These are phyloP conservation scores for Parasteatoda tepidariorum DNA, from an alignment of 1,140 invertebrate genomes.

Conservation along the genomic window DNA sequence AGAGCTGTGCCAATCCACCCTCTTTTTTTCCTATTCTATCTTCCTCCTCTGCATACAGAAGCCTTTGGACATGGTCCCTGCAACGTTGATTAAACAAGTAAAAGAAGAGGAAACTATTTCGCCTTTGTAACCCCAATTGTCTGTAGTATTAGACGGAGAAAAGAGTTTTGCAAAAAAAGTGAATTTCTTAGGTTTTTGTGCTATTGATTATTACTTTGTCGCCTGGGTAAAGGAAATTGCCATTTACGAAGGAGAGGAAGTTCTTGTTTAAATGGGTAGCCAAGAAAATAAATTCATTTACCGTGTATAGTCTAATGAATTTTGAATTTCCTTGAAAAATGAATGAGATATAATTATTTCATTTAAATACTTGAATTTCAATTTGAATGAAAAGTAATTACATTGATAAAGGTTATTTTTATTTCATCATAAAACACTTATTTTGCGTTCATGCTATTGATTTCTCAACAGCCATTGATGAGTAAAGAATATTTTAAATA, in stretches of 20 bases:
- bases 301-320: too few relatives aligned
- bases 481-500: too few relatives aligned
- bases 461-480: too few relatives aligned
- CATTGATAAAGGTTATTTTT: too few relatives aligned
- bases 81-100: conserved; percentile 56
- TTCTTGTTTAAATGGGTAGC: not conserved
- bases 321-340: too few relatives aligned
- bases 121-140: conserved; percentile 31
- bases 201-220: conserved; percentile 40
- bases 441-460: too few relatives aligned
- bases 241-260: not conserved
- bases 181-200: not conserved
- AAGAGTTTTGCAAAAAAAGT: not conserved
- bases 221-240: not conserved
- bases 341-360: too few relatives aligned
- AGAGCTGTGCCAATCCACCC: not conserved
- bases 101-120: conserved; percentile 38
- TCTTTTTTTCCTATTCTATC: conserved; percentile 11
- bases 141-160: conserved; percentile 3
- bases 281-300: not conserved
- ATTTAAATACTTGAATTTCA: too few relatives aligned
- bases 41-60: not conserved
- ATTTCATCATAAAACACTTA: too few relatives aligned
- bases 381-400: too few relatives aligned
- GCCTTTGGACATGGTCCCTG: conserved; percentile 31